Evolutionary conservation across 2,797 vertebrate genomes (phyloP), one percentile per base, ranked within the genome.

Genomic region (Acrossocheilus fasciatus): DNA sequence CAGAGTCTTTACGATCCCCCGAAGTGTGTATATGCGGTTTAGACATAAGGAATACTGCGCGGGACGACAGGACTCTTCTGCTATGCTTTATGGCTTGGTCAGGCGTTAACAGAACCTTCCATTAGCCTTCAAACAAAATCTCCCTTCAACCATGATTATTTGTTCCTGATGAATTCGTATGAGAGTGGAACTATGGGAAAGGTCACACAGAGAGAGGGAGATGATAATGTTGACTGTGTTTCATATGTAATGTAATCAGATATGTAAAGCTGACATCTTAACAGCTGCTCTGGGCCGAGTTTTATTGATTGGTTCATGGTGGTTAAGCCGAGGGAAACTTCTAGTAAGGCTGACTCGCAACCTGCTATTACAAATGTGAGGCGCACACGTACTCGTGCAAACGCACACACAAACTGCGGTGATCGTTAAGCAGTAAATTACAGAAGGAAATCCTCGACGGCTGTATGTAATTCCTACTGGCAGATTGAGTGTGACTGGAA

Each of bases 391-490:
- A 85, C 54, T 9, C 84, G 30, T 54, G 64, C 50, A 84, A 59
- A 66, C 69, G n/a, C 82, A 84, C 87, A 85, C 83, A 82, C 79
- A 85, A 69, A 85, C 75, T 81, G 78, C 43, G 85, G 77, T 66
- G 68, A 81, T 86, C 70, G 41, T 57, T 85, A 87, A 78, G 86
- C 79, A 85, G 76, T 89, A 79, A 84, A 89, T 89, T 87, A 87
- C 70, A 73, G 86, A 85, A 89, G 88, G 86, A 89, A 89, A 87
- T 89, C 86, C 88, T 89, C 80, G 57, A 82, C 76, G 66, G 74
- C 83, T 87, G 88, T 79, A 83, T 83, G 83, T 85, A 87, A 89
- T 89, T 89, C 88, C 74, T 69, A 74, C 88, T 87, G 83, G 86
- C 88, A 86, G 90, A 64, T 43, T 88, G 87, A 86, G 84, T 79